Evolutionary conservation across 2,888 invertebrate genomes (phyloP), one percentile per base, ranked within the genome.

Genomic region (Hirtodrosophila trivittata): DNA sequence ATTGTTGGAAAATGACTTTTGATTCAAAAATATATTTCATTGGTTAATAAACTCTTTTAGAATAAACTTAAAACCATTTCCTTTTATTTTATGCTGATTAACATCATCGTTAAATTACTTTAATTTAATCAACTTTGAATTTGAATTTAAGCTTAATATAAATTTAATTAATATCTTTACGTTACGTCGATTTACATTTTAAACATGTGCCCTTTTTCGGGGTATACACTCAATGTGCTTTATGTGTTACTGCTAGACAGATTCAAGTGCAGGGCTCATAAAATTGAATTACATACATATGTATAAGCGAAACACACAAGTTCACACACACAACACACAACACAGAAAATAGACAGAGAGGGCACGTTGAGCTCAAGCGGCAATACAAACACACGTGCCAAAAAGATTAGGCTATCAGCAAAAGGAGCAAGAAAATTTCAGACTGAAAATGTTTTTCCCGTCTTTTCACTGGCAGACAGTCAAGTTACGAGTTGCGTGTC

Each of bases 311-410:
- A 69, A 41, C 47, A 50, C 16, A 47, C 51, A 16, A 33, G 26
- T 13, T 26, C 16, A 12, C 49, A 32, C 25, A 33, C 7, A 41
- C 32, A 16, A 41, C 32, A n/a, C 12, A 9, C 6, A 8, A 21
- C 5, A 46, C 30, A 43, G 32, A 30, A 16, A 49, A n/a, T 9
- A 28, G 30, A n/a, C n/a, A n/a, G n/a, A n/a, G n/a, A n/a, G n/a
- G n/a, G n/a, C n/a, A 50, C 18, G 55, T 64, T 65, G 63, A 67
- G 70, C 67, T 54, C 65, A 42, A 66, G 45, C 35, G 45, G 37
- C 55, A 71, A 71, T 41, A 54, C 63, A 73, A 74, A 64, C 67
- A 71, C 58, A 74, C 71, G 65, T 76, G 63, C 59, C 66, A 49
- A 47, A 37, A 65, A 28, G 42, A 41, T 30, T 18, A 51, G 18